Conservation (phyloP, 1,140 invertebrate genomes). For the Rhopalosiphum maidis region DNA sequence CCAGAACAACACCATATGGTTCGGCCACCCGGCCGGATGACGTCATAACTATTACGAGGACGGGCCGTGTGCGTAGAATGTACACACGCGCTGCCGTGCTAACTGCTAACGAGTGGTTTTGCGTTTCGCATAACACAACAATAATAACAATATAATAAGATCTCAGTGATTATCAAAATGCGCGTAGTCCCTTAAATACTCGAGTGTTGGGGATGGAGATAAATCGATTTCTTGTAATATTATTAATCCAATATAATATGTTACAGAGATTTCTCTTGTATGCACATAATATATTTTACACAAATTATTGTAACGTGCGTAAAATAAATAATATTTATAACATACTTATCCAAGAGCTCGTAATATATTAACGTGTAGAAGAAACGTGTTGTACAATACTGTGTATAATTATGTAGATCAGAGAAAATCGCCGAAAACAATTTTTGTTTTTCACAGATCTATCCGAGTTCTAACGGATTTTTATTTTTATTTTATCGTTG, state of each 20-base stretch:
- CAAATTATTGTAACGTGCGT: not conserved
- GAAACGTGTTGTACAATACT: not conserved
- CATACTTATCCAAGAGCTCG: not conserved
- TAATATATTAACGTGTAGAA: not conserved
- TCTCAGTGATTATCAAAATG: slow-evolving; percentile 29
- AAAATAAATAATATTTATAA: not conserved
- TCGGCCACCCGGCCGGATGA: slow-evolving; percentile 43
- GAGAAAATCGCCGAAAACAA: not conserved
- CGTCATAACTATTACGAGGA: slow-evolving; percentile 58
- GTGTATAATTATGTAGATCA: not conserved
- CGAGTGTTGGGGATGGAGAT: rapidly evolving
- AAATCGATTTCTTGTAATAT: too few relatives aligned
- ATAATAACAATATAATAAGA: not conserved
- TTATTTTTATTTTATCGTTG: not conserved
- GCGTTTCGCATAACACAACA: slow-evolving; percentile 22
- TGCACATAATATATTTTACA: not conserved
- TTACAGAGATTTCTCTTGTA: not conserved
- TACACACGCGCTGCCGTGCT: not conserved
- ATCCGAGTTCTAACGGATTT: not conserved
- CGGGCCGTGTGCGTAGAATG: slow-evolving; percentile 43
- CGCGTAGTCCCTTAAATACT: not conserved
- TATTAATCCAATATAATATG: too few relatives aligned
- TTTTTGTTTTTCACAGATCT: not conserved
- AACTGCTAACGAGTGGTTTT: slow-evolving; percentile 8
- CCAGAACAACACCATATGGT: slow-evolving; percentile 41